Base-by-base conservation (phyloP, 2,888 invertebrate genomes). In the Campaea margaritaria region DNA sequence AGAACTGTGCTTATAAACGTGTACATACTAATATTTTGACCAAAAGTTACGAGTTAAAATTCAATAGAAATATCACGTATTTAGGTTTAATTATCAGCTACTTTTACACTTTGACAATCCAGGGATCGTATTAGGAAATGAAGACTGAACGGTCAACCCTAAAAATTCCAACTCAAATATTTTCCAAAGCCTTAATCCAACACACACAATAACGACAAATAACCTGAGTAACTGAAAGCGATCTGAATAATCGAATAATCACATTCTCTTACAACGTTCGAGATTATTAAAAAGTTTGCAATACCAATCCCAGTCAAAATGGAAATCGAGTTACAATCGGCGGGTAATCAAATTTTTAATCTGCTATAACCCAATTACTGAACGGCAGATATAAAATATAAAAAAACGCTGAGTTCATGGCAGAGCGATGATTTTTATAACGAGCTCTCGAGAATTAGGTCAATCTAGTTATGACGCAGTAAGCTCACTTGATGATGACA, bases 401-500 rank as follows among this genome's bases (percentile, higher is more conserved):
- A 62, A 61, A 51, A 57, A 58, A 59, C 16, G 58, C 50, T 54
- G 46, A 38, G 54, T 31, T 52, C 54, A 44, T 62, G 51, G 43
- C 60, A 62, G 57, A 43, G 60, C 64, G 52, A 70, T 67, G 59
- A 66, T 74, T 74, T 73, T 70, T 70, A 60, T 70, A 71, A 71
- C 67, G 66, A 73, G 67, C 61, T 62, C 60, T 67, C 58, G 21
- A 45, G 62, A 78, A 78, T 75, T 74, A 71, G 74, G 75, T 74
- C 75, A 62, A 49, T 50, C 67, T 69, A 64, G 67, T 71, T 71
- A 60, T 62, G 64, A 70, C 59, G 58, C 65, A 67, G 67, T 57
- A 59, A 66, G 67, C 63, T 68, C 64, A 68, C 70, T 67, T 68
- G 67, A 69, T 55, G 71, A 66, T 65, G 70, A 68, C 69, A 73